phyloP scores from a whole-genome alignment of 2,113 vertebrate genomes.

The Odobenus rosmarus region DNA sequence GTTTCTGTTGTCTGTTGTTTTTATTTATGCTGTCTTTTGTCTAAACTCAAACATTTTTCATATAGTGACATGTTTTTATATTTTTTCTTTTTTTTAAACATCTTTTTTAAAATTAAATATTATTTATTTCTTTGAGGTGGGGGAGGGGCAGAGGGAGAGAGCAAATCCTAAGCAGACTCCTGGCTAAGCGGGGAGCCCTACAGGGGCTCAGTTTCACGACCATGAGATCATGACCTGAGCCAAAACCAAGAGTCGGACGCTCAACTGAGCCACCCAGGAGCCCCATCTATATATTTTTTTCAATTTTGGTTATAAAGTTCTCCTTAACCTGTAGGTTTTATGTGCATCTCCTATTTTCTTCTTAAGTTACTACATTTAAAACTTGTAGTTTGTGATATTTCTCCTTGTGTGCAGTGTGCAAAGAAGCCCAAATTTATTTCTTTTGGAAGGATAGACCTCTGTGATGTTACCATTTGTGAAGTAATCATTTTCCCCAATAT shows the following conservation, averaged over 20 bases:
- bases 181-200: neutral
- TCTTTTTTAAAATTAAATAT: neutral
- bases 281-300: neutral
- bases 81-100: neutral
- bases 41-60: neutral
- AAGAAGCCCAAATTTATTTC: neutral
- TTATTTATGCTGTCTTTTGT: neutral
- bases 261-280: neutral
- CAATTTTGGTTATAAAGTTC: neutral
- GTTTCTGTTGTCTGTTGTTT: neutral
- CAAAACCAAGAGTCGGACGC: neutral
- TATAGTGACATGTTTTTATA: neutral
- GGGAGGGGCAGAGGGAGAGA: neutral
- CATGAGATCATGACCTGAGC: neutral
- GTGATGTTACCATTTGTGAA: neutral
- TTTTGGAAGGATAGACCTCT: neutral
- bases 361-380: neutral
- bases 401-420: neutral
- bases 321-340: neutral
- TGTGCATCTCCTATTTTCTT: neutral
- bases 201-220: neutral
- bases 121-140: neutral
- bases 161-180: neutral
- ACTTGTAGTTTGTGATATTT: neutral
- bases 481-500: neutral